Evolutionary conservation across 2,113 vertebrate genomes (phyloP).

Genomic region (Cricetomys ansorgei): DNA sequence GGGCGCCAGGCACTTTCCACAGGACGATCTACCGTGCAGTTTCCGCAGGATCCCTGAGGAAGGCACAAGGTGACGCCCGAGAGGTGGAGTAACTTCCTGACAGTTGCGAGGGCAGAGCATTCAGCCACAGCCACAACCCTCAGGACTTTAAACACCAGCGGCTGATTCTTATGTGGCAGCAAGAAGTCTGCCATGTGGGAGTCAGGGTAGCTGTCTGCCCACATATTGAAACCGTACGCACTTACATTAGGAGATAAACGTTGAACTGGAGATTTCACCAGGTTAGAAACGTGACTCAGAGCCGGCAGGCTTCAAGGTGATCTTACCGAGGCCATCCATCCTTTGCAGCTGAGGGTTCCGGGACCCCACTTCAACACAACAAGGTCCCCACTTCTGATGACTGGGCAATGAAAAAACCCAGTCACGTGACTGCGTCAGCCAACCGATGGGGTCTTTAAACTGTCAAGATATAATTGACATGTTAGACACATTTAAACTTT

Average conservation of each 20-base stretch:
- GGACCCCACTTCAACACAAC: rapidly evolving
- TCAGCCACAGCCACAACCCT: neutral
- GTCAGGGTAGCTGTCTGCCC: rapidly evolving
- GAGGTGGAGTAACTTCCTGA: neutral
- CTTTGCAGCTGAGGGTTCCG: rapidly evolving
- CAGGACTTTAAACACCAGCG: neutral
- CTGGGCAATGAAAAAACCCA: neutral
- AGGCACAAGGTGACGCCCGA: neutral
- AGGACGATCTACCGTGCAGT: rapidly evolving
- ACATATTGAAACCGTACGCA: neutral
- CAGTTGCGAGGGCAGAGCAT: neutral
- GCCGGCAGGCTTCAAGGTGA: rapidly evolving
- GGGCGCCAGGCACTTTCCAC: neutral
- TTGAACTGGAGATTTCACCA: neutral
- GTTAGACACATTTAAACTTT: neutral
- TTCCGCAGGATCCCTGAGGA: rapidly evolving
- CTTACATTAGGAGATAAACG: neutral
- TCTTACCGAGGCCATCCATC: neutral
- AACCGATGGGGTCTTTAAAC: neutral
- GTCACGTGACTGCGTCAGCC: neutral
- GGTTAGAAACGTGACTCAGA: neutral
- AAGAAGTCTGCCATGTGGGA: rapidly evolving
- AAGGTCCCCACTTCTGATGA: neutral
- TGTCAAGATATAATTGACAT: conserved; percentile 7
- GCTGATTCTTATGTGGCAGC: neutral